phyloP scores from a whole-genome alignment of 1,140 invertebrate species.

The Zophobas morio region DNA sequence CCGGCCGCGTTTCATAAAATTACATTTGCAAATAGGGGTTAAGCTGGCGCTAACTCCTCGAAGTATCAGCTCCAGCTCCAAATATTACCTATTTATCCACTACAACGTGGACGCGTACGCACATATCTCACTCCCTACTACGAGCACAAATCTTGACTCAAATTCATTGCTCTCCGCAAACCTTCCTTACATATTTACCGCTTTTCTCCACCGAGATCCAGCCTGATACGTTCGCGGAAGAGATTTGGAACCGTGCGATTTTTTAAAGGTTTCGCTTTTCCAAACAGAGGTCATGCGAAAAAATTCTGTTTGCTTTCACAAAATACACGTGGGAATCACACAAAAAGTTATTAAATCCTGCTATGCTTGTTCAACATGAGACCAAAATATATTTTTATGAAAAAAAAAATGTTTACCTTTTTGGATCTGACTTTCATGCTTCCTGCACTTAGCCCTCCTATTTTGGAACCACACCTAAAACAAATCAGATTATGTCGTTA shows the following conservation, averaged over 20 bases:
- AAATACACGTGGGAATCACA: too few species aligned
- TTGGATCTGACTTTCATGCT: constrained; percentile 96
- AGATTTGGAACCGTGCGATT: too few species aligned
- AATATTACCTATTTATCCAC: constrained; percentile 61
- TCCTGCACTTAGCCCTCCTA: constrained; percentile 93
- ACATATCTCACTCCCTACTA: background rate
- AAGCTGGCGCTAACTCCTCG: constrained; percentile 59
- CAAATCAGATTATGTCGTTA: constrained; percentile 42
- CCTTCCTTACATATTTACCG: too few species aligned
- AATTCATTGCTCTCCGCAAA: too few species aligned
- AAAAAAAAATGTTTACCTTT: constrained; percentile 78
- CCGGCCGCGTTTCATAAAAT: constrained; percentile 57
- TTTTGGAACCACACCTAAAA: constrained; percentile 96
- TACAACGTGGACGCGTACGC: background rate
- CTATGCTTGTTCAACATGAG: background rate
- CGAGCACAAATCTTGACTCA: too few species aligned
- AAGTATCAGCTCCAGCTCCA: constrained; percentile 61
- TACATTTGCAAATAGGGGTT: constrained; percentile 62
- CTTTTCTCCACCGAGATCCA: too few species aligned
- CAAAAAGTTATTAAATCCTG: too few species aligned
- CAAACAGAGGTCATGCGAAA: too few species aligned
- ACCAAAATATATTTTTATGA: background rate
- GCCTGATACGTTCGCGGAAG: too few species aligned
- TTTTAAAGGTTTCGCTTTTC: too few species aligned
- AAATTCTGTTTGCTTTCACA: too few species aligned